Conservation (phyloP, 2,797 vertebrate genomes). For the Amblyopsis hoosieri region DNA sequence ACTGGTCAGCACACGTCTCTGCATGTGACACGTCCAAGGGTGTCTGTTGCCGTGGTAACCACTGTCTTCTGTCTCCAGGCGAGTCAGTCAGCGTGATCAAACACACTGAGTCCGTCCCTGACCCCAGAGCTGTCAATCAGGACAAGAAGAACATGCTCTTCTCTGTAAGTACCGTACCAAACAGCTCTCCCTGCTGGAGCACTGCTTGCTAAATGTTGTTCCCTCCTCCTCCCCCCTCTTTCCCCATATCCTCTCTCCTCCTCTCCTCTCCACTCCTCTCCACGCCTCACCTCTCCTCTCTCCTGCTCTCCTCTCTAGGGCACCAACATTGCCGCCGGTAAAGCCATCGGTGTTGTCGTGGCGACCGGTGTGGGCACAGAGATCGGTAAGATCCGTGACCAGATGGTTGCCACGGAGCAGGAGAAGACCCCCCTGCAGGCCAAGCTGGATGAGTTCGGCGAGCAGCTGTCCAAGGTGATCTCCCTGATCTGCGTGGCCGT, state of each 20-base stretch:
- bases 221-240: neutral
- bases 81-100: constrained; percentile 98
- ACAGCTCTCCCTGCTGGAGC: neutral
- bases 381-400: constrained; percentile 96
- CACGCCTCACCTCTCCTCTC: neutral
- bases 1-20: constrained; percentile 76
- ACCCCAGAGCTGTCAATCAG: constrained; percentile 93
- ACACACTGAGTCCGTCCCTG: constrained; percentile 89
- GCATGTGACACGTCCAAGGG: neutral
- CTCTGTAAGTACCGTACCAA: constrained; percentile 81
- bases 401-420: constrained; percentile 95
- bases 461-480: constrained; percentile 97
- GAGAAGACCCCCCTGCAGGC: constrained; percentile 96
- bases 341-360: constrained; percentile 87
- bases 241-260: neutral
- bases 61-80: constrained; percentile 67
- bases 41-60: constrained; percentile 3
- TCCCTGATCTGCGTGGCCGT: constrained; percentile 94
- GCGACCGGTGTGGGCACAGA: constrained; percentile 90
- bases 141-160: constrained; percentile 99
- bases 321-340: constrained; percentile 93
- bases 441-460: constrained; percentile 94
- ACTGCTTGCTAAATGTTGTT: neutral
- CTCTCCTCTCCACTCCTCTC: neutral
- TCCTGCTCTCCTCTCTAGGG: constrained; percentile 71